Evolutionary conservation across 2,113 vertebrate genomes (phyloP).

Genomic region (Dasyornis broadbenti): DNA sequence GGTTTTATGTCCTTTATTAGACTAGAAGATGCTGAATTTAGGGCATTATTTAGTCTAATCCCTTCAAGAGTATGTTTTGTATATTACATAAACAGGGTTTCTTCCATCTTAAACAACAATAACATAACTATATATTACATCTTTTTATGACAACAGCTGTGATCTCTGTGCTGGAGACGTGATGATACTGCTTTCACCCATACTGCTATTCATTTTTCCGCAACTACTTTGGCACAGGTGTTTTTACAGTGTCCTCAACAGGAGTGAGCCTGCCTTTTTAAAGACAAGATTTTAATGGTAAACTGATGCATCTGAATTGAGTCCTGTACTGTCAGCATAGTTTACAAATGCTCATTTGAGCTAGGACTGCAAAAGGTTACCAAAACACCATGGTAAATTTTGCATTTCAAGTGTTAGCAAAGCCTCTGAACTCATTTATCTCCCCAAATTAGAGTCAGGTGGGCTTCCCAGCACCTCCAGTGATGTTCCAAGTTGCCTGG

Average conservation of each 20-base stretch:
- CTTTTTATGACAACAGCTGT: slow-evolving; percentile 7
- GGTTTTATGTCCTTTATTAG: slow-evolving; percentile 57
- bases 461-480: background rate
- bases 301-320: background rate
- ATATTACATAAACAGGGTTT: slow-evolving; percentile 40
- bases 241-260: slow-evolving; percentile 17
- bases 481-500: background rate
- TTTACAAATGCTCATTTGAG: background rate
- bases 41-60: slow-evolving; percentile 59
- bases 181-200: background rate
- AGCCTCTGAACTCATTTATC: background rate
- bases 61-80: slow-evolving; percentile 28
- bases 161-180: background rate
- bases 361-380: background rate
- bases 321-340: background rate
- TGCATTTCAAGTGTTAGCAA: background rate
- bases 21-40: slow-evolving; percentile 49
- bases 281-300: background rate
- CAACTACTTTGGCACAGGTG: background rate
- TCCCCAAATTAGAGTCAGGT: background rate
- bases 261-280: background rate
- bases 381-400: background rate
- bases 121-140: background rate
- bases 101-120: slow-evolving; percentile 18
- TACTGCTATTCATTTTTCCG: background rate